Evolutionary conservation across 2,113 vertebrate species (phyloP), one percentile per base, ranked within the genome.

Genomic region (Megaceryle maxima): DNA sequence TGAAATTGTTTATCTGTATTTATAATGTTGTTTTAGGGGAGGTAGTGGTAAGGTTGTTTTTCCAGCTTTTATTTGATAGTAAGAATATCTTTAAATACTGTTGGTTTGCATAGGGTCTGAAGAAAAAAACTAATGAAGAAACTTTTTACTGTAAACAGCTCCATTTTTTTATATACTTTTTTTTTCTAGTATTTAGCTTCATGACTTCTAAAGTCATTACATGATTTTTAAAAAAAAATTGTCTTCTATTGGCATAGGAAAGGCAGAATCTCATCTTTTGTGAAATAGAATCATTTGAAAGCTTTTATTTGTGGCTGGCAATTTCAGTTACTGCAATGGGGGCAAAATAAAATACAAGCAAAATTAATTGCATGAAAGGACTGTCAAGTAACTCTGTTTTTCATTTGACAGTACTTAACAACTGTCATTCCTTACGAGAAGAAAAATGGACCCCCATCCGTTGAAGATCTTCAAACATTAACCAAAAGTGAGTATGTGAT

Each of bases 391-490:
- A 97, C 56, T 70, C 17, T 94, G 22, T 70, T 82, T 95, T 97
- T 96, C 59, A 14, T 94, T 92, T 97, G 86, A 81, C 98, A 99
- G 99, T 99, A 99, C 95, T 97, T 99, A 97, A 99, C 99, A 69
- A 99, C 99, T 19, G 99, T 99, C 63, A 99, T 99, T 97, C 99
- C 99, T 46, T 99, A 99, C 59, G 99, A 99, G 97, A 99, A 99
- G 97, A 99, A 99, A 96, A 98, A 97, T 18, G 98, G 98, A 62
- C 98, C 99, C 6, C 99, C 99, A 2, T 99, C 98, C 53, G 98
- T 99, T 73, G 99, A 99, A 97, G 99, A 99, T 97, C 99, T 99
- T 91, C 99, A 99, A 74, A 99, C 99, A 86, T 97, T 99, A 97
- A 99, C 99, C 89, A 99, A 99, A 98, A 99, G 99, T 99, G 90